Evolutionary conservation across 2,113 vertebrate species (phyloP), one percentile per base, ranked within the genome.

Genomic region (Oncorhynchus mykiss): DNA sequence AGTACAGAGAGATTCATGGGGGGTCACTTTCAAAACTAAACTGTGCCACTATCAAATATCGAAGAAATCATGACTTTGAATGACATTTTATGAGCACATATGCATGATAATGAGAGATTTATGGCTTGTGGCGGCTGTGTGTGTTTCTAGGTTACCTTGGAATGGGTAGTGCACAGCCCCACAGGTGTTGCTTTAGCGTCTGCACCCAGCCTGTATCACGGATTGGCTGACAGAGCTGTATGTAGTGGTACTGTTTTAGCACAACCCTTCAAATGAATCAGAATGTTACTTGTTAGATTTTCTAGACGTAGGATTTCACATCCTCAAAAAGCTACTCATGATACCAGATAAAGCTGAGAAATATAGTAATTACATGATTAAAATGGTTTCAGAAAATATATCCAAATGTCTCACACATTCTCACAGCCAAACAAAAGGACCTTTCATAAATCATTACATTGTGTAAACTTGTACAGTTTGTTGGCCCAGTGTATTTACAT

Each of bases 241-340:
- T 91, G 93, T 94, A 93, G 92, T 94, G 92, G 91, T 93, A 91
- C 91, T 93, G 93, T 93, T 94, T 94, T 91, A 94, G 91, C 90
- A 91, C 91, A 87, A 93, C 88, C 93, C 93, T 94, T 94, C 84
- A 91, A 93, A 93, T 87, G 90, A 91, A 94, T 88, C 88, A 93
- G 85, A 93, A 93, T 86, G 90, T 88, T 87, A 91, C 87, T 89
- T 79, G 84, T 94, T 94, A 94, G 91, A 89, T 88, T 83, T 88
- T 72, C 57, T 71, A 84, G 72, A 81, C 68, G 31, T 74, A 27
- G 22, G 59, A 78, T 62, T 62, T 62, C 59, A 86, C 70, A 79
- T 84, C 57, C 72, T 77, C 76, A 70, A 77, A 31, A 79, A 24
- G 73, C 72, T 66, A 76, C 57, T 20, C 74, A 70, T 70, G 68